A percentile compares a stretch with the other conserved stretches of the same genome.
phyloP scores from a whole-genome alignment of 2,888 invertebrate genomes.

The Strigamia maritima region DNA sequence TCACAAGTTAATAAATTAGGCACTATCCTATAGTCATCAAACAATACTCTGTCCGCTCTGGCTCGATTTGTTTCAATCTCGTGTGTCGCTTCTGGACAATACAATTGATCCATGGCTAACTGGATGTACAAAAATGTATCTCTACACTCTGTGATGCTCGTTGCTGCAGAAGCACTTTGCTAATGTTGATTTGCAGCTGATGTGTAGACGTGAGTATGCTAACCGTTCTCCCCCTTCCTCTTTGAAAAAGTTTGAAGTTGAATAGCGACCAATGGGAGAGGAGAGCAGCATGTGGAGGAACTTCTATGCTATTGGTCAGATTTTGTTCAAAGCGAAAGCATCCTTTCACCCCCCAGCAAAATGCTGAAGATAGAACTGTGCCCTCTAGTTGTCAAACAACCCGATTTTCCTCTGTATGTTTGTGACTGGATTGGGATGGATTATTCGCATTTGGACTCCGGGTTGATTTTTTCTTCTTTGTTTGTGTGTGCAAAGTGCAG shows the following conservation, averaged over 20 bases:
- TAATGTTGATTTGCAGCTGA: too few relatives aligned
- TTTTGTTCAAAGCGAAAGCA: too few relatives aligned
- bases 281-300: neutral
- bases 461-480: too few relatives aligned
- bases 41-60: conserved; percentile 65
- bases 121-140: neutral
- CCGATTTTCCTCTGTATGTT: too few relatives aligned
- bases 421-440: too few relatives aligned
- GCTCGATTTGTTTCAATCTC: conserved; percentile 10
- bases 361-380: too few relatives aligned
- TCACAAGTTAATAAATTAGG: conserved; percentile 79
- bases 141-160: neutral
- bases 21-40: conserved; percentile 72
- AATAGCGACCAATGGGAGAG: neutral
- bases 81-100: neutral
- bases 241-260: neutral
- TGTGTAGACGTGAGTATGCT: neutral
- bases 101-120: neutral
- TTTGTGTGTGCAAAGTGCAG: too few relatives aligned
- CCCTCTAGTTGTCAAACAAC: too few relatives aligned
- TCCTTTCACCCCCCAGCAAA: too few relatives aligned
- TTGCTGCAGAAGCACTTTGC: neutral
- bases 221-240: neutral
- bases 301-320: neutral
- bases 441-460: too few relatives aligned